These are phyloP conservation scores for Anadara kagoshimensis DNA, from an alignment of 1,140 invertebrate genomes.

Conservation along the genomic window DNA sequence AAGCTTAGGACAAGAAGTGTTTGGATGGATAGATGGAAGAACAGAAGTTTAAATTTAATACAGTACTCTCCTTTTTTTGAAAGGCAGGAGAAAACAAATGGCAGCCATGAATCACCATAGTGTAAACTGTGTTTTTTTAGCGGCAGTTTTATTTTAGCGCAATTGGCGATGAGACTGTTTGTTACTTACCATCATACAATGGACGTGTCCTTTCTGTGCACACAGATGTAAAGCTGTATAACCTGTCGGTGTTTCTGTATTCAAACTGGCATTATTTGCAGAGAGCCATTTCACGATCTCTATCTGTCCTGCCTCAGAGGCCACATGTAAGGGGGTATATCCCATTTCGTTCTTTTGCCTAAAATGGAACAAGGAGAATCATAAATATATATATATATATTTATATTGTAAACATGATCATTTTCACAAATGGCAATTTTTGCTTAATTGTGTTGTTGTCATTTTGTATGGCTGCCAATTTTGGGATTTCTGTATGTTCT, in stretches of 20 bases:
- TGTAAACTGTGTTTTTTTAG: too few relatives aligned
- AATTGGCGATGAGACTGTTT: too few relatives aligned
- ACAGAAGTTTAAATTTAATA: too few relatives aligned
- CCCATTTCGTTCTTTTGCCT: slow-evolving; percentile 65
- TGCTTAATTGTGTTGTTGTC: background rate
- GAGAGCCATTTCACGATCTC: slow-evolving; percentile 67
- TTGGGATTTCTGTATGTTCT: too few relatives aligned
- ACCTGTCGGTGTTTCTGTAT: slow-evolving; percentile 67
- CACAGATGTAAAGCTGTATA: slow-evolving; percentile 72
- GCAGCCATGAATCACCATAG: too few relatives aligned
- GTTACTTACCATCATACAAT: slow-evolving; percentile 65
- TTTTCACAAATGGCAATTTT: background rate
- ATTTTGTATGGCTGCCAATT: too few relatives aligned
- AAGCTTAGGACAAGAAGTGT: too few relatives aligned
- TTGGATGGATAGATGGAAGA: too few relatives aligned
- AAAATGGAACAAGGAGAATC: slow-evolving; percentile 13
- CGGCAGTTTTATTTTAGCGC: too few relatives aligned
- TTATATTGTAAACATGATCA: background rate
- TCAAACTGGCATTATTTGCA: slow-evolving; percentile 55
- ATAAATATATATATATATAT: background rate
- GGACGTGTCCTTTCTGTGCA: slow-evolving; percentile 72
- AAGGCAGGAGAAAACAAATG: too few relatives aligned
- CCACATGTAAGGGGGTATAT: slow-evolving; percentile 62
- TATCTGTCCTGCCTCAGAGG: slow-evolving; percentile 58
- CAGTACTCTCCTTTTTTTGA: too few relatives aligned